phyloP scores from a whole-genome alignment of 2,113 vertebrate genomes.

The Furnarius figulus region DNA sequence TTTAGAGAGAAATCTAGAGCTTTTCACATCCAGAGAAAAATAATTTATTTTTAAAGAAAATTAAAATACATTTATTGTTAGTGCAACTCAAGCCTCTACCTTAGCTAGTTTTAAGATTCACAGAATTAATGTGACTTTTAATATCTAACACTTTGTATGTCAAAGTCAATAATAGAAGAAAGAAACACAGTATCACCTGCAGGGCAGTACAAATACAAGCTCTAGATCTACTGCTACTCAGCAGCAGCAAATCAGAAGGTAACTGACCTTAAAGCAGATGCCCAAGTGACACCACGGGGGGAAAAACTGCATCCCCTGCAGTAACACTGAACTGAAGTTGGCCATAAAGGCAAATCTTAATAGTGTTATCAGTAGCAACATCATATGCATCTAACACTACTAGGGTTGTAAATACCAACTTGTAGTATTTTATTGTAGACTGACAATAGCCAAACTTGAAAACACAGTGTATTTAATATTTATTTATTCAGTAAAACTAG shows the following conservation, averaged over 20 bases:
- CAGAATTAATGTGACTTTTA: background rate
- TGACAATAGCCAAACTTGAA: background rate
- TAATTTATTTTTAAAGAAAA: background rate
- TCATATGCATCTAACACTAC: background rate
- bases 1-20: background rate
- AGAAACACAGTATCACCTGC: background rate
- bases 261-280: background rate
- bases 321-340: background rate
- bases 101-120: background rate
- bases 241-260: background rate
- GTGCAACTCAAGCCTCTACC: background rate
- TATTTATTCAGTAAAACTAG: background rate
- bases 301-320: background rate
- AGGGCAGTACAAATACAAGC: accelerated
- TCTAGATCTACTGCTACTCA: background rate
- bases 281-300: accelerated
- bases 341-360: background rate
- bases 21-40: background rate
- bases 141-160: background rate
- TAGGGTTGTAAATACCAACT: background rate
- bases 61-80: background rate
- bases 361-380: background rate
- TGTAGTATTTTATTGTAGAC: background rate
- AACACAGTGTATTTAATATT: background rate
- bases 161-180: background rate